Conservation (phyloP, 2,888 invertebrate species). For the Dryadula phaetusa region DNA sequence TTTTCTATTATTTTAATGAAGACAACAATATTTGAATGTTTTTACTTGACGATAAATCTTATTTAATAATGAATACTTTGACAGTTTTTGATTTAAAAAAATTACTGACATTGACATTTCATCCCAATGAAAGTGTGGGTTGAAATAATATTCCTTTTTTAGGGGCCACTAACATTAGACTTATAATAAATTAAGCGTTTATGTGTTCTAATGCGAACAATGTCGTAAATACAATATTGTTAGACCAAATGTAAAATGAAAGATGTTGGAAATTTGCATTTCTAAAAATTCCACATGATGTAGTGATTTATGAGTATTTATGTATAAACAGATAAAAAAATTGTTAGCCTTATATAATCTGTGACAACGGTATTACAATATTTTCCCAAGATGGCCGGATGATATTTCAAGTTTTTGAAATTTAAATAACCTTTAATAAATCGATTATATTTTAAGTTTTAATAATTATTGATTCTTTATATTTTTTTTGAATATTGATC, state of each 20-base stretch:
- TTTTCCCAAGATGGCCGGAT: neutral
- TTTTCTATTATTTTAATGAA: neutral
- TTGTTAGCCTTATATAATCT: constrained; percentile 3
- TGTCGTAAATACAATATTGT: constrained; percentile 11
- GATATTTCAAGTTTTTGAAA: neutral
- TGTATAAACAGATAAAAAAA: neutral
- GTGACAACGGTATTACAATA: neutral
- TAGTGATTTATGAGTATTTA: constrained; percentile 1
- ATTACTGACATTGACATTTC: neutral
- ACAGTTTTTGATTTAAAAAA: neutral
- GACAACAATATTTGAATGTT: neutral
- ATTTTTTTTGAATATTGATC: no score
- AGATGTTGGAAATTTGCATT: constrained; percentile 10
- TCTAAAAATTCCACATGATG: neutral
- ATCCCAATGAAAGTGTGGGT: neutral
- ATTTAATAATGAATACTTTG: neutral
- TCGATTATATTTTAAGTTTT: no score
- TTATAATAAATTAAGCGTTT: constrained; percentile 28
- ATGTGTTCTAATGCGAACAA: constrained; percentile 42
- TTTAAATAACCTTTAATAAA: neutral
- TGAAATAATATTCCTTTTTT: constrained; percentile 30
- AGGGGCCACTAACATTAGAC: constrained; percentile 44
- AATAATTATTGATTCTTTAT: no score
- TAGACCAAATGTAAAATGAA: constrained; percentile 39
- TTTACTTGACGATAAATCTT: neutral